Evolutionary conservation across 2,888 invertebrate genomes (phyloP).

Genomic region (Agrenia bidenticulata): DNA sequence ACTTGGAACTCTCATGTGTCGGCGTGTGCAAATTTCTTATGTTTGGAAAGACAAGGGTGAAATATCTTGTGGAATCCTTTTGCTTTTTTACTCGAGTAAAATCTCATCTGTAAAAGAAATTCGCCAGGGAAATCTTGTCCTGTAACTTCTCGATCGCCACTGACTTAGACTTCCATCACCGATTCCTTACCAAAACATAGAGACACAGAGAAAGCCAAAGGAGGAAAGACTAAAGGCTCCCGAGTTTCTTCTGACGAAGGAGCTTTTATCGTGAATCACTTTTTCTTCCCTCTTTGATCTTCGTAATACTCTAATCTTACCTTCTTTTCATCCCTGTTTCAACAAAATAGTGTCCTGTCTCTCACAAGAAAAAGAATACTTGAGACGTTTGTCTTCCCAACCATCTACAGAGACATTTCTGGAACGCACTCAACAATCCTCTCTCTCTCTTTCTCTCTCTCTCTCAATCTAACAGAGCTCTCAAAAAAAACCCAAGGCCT

Average conservation of each 20-base stretch:
- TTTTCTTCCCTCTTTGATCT: conserved; percentile 22
- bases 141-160: conserved; percentile 48
- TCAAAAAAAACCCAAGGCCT: conserved; percentile 1
- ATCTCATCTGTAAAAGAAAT: conserved; percentile 45
- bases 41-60: conserved; percentile 14
- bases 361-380: conserved; percentile 1
- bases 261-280: conserved; percentile 23
- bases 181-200: not conserved
- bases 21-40: conserved; percentile 17
- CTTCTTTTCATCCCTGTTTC: conserved; percentile 14
- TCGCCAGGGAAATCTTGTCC: conserved; percentile 47
- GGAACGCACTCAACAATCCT: conserved; percentile 5
- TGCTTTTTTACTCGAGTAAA: conserved; percentile 25
- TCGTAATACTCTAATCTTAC: conserved; percentile 22
- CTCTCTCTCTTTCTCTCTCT: conserved; percentile 9
- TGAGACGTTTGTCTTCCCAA: conserved; percentile 10
- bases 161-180: conserved; percentile 27
- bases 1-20: not conserved
- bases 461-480: conserved; percentile 19
- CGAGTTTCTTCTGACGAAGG: not conserved
- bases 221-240: no score
- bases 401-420: not conserved
- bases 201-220: not conserved
- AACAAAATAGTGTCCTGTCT: conserved; percentile 13
- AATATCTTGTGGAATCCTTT: conserved; percentile 15